Conservation (phyloP, 2,113 vertebrate genomes). For the Cavia aperea region DNA sequence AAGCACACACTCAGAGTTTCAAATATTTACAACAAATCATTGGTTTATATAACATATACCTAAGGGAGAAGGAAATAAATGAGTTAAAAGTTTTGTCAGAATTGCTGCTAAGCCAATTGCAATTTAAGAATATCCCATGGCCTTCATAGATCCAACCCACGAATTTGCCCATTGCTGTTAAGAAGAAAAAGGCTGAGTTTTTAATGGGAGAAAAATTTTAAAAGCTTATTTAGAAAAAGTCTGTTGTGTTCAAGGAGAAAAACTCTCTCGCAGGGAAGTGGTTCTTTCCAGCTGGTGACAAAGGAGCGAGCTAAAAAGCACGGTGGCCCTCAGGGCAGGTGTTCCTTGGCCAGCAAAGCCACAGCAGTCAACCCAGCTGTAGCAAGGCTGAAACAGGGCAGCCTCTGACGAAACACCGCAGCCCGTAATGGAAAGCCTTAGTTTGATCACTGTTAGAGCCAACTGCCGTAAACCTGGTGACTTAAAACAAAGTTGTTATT, state of each 20-base stretch:
- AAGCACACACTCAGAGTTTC: background rate
- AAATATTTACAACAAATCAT: constrained; percentile 9
- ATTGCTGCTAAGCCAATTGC: background rate
- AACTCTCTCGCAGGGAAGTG: background rate
- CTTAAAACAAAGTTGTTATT: background rate
- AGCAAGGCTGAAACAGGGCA: too few species aligned
- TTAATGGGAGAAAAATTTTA: background rate
- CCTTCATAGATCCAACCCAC: background rate
- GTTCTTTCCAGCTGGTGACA: background rate
- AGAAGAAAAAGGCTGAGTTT: background rate
- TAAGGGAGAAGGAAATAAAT: background rate
- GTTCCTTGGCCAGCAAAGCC: background rate
- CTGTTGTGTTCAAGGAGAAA: background rate
- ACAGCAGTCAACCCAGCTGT: background rate
- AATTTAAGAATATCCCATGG: background rate
- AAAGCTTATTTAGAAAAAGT: background rate
- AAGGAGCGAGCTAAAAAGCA: background rate
- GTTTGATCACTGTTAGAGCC: background rate
- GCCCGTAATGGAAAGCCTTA: background rate
- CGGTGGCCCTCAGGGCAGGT: rapidly evolving
- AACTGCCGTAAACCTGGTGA: background rate
- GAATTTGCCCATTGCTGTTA: background rate
- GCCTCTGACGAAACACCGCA: background rate
- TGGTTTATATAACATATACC: background rate
- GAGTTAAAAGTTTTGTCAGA: background rate